Evolutionary conservation across 1,140 invertebrate species (phyloP), one percentile per base, ranked within the genome.

Genomic region (Brachionus rubens): DNA sequence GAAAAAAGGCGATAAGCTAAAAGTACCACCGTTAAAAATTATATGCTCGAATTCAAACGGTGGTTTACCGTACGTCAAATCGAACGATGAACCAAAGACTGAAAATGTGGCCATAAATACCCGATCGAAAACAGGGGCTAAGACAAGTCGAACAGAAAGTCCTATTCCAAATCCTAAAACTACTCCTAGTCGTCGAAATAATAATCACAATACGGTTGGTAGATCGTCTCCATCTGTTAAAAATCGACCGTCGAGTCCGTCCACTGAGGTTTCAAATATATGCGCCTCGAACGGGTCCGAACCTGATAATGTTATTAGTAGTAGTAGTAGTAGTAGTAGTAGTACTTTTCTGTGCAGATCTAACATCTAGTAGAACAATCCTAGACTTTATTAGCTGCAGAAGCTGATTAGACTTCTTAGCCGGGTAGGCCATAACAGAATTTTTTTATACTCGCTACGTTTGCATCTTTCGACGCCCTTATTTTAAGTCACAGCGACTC

Each of bases 21-120:
- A 72, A 50, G 68, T 72, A 16, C 46, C 68, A 5, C 68, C 68
- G 5, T 50, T 72, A 33, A 72, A 72, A 50, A 72, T 59, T n/a
- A 59, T 72, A 19, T 72, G 68, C 68, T 21, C 47, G 0, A 72
- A 72, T 41, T 33, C 68, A 2, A 50, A 48, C 4, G 50, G 68
- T 21, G 68, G 50, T 9, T 36, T 72, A 46, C 43, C 43, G 6
- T 50, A 50, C 68, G 41, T 72, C 4, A 72, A 72, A 12, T 41
- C n/a, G 21, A 24, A 10, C 16, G 46, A 54, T 3, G 30, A 33
- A 10, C 24, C 36, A 19, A 72, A 46, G 19, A 19, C 28, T 6
- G 46, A 72, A n/a, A 30, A 41, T 4, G 28, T 26, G 10, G 21
- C 43, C 12, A 19, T 54, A 4, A 72, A 21, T 46, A 48, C 50